These are phyloP conservation scores for Brachypalpus laphriformis DNA, from an alignment of 2,888 invertebrate genomes.

Conservation along the genomic window DNA sequence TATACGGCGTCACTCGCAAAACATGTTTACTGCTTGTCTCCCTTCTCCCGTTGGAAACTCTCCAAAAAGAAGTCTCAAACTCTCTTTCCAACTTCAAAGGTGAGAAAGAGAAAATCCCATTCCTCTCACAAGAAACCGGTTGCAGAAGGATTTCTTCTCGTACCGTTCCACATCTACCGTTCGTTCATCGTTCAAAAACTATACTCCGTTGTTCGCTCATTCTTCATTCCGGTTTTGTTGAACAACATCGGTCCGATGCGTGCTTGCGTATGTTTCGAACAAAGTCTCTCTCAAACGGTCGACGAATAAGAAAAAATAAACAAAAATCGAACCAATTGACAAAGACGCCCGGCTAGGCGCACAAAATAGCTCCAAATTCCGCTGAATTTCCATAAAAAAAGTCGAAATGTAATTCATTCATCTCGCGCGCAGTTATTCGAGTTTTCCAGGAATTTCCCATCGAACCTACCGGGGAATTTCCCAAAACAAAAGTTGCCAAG, in stretches of 20 bases:
- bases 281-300: constrained; percentile 45
- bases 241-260: constrained; percentile 26
- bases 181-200: constrained; percentile 31
- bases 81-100: background rate
- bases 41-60: background rate
- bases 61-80: constrained; percentile 26
- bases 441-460: constrained; percentile 43
- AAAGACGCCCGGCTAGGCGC: constrained; percentile 39
- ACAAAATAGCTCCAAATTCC: constrained; percentile 2
- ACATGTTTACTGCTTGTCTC: constrained; percentile 52
- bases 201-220: constrained; percentile 22
- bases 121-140: constrained; percentile 40
- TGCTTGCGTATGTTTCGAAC: constrained; percentile 42
- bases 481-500: constrained; percentile 61
- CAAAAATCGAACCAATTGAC: constrained; percentile 2
- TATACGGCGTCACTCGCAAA: constrained; percentile 39
- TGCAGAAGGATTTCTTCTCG: constrained; percentile 50
- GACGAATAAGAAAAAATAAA: constrained; percentile 12
- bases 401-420: constrained; percentile 59
- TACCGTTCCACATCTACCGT: constrained; percentile 55
- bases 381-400: constrained; percentile 5
- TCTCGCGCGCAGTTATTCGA: constrained; percentile 5
- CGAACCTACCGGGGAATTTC: constrained; percentile 35
- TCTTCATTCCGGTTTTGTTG: constrained; percentile 69
- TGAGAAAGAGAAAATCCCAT: constrained; percentile 15